Evolutionary conservation across 2,888 invertebrate species (phyloP).

Genomic region (Cataglyphis cursor): DNA sequence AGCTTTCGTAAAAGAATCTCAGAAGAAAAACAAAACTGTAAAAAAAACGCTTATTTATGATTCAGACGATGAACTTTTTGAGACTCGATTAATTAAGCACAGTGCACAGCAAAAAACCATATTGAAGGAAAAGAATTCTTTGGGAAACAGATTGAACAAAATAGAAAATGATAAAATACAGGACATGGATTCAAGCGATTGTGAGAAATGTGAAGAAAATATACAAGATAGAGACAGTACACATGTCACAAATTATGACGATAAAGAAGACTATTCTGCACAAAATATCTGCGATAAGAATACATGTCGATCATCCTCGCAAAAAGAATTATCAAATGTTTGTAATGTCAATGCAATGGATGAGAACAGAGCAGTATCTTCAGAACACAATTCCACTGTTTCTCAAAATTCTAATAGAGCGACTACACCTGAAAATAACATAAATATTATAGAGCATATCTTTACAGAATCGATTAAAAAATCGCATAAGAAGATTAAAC

Average conservation of each 20-base stretch:
- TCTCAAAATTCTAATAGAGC: slow-evolving; percentile 49
- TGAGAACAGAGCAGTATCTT: slow-evolving; percentile 50
- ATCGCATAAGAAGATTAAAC: slow-evolving; percentile 82
- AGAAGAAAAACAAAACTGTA: slow-evolving; percentile 72
- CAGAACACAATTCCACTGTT: slow-evolving; percentile 36
- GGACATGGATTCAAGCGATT: neutral
- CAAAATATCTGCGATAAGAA: neutral
- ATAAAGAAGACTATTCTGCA: neutral
- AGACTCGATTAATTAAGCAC: slow-evolving; percentile 71
- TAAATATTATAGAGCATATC: slow-evolving; percentile 75
- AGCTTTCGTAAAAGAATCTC: slow-evolving; percentile 56
- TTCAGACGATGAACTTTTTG: slow-evolving; percentile 75
- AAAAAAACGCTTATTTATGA: slow-evolving; percentile 60
- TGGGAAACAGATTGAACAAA: neutral
- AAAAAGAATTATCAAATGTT: neutral
- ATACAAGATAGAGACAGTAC: neutral
- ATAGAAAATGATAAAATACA: slow-evolving; percentile 3
- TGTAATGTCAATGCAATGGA: neutral
- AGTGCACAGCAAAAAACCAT: slow-evolving; percentile 24
- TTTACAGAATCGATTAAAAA: slow-evolving; percentile 82
- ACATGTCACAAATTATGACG: neutral
- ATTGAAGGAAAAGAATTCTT: neutral
- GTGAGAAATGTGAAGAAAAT: slow-evolving; percentile 20
- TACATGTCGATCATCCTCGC: neutral
- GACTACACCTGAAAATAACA: slow-evolving; percentile 80